Evolutionary conservation across 2,113 vertebrate genomes (phyloP).

Genomic region (Gambusia holbrooki): DNA sequence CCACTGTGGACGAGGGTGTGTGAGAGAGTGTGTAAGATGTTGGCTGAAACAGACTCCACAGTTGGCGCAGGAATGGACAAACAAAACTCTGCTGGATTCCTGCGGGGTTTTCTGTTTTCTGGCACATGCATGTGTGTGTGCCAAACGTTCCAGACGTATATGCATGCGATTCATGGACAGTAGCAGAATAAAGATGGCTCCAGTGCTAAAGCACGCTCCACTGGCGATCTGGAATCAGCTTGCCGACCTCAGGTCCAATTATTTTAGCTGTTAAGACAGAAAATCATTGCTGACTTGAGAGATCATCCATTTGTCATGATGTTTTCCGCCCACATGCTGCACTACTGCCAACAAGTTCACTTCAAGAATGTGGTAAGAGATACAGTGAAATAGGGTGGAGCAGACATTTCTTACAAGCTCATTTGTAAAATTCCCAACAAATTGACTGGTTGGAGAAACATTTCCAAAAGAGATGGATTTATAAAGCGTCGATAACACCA

Average conservation of each 20-base stretch:
- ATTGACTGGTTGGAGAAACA: conserved; percentile 6
- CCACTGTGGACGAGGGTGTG: conserved; percentile 54
- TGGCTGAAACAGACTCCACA: conserved; percentile 67
- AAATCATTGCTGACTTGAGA: conserved; percentile 26
- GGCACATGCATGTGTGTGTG: conserved; percentile 26
- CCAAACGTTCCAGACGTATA: conserved; percentile 15
- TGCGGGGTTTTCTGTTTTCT: conserved; percentile 56
- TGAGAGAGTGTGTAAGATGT: conserved; percentile 52
- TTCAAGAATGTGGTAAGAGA: conserved; percentile 16
- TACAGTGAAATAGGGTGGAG: conserved; percentile 3
- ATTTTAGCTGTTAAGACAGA: conserved; percentile 63
- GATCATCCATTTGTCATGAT: conserved; percentile 53
- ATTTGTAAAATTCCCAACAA: conserved; percentile 20
- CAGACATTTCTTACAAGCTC: not conserved
- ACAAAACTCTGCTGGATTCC: conserved; percentile 67
- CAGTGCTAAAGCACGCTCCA: conserved; percentile 63
- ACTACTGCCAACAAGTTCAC: conserved; percentile 7
- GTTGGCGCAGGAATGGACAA: conserved; percentile 57
- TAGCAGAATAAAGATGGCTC: conserved; percentile 71
- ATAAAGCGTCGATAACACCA: conserved; percentile 31
- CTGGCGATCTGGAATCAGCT: conserved; percentile 65
- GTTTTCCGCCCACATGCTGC: conserved; percentile 3
- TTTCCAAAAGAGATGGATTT: conserved; percentile 21
- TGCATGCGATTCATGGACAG: conserved; percentile 55
- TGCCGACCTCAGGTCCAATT: conserved; percentile 67